Conservation (phyloP, 1,140 invertebrate species). For the Trachymyrmex septentrionalis region DNA sequence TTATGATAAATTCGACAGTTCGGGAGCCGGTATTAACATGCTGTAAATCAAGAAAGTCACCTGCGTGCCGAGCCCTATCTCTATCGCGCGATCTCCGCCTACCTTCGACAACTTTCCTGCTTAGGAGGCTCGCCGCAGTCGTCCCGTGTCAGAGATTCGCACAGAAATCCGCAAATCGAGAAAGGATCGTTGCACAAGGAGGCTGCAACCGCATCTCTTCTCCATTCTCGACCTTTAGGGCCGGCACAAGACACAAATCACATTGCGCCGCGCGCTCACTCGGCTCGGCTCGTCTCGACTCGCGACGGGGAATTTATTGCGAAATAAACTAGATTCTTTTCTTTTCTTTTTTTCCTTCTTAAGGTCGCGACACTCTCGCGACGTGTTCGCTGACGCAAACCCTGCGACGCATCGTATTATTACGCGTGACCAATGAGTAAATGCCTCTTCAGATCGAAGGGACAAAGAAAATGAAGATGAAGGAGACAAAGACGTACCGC, state of each 20-base stretch:
- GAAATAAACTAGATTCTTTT: slow-evolving; percentile 58
- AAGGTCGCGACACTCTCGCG: slow-evolving; percentile 47
- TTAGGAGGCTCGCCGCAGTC: slow-evolving; percentile 59
- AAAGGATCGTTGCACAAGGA: slow-evolving; percentile 73
- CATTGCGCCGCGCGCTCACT: slow-evolving; percentile 12
- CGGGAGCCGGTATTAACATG: slow-evolving; percentile 1
- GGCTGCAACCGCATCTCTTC: slow-evolving; percentile 36
- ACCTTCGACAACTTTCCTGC: not conserved
- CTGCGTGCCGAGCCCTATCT: slow-evolving; percentile 12
- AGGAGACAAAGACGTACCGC: not conserved
- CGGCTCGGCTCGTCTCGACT: not conserved
- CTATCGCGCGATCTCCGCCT: not conserved
- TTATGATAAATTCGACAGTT: slow-evolving; percentile 19
- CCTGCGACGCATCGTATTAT: slow-evolving; percentile 29
- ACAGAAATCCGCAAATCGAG: slow-evolving; percentile 73
- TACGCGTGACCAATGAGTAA: slow-evolving; percentile 37
- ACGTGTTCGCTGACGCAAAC: slow-evolving; percentile 36
- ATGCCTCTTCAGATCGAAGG: not conserved
- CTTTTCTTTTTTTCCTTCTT: not conserved
- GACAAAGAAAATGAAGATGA: not conserved
- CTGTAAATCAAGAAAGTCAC: slow-evolving; percentile 9
- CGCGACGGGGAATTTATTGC: slow-evolving; percentile 51
- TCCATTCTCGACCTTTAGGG: slow-evolving; percentile 50
- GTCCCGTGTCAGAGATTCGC: slow-evolving; percentile 66
- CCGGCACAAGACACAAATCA: slow-evolving; percentile 46